These are phyloP conservation scores for Ceratoteleas bidentatus DNA, from an alignment of 1,140 invertebrate species.

Conservation along the genomic window DNA sequence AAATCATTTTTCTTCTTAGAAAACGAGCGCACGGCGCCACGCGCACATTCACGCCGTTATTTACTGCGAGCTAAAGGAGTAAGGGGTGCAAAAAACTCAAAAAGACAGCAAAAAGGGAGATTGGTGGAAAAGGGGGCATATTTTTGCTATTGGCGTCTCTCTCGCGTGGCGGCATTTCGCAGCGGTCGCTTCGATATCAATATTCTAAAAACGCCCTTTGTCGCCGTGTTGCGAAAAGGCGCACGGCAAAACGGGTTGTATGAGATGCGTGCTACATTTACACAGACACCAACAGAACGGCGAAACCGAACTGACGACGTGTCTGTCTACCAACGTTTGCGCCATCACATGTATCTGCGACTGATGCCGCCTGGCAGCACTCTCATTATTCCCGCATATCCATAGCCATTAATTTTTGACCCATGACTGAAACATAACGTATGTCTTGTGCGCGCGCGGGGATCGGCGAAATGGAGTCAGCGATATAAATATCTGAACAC, in stretches of 20 bases:
- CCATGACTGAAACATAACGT: conserved; percentile 69
- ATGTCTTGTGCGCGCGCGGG: conserved; percentile 62
- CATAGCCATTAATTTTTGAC: conserved; percentile 76
- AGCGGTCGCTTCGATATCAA: conserved; percentile 78
- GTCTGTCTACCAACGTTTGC: conserved; percentile 64
- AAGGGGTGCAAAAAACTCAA: conserved; percentile 19
- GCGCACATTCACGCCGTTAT: conserved; percentile 27
- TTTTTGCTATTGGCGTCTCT: conserved; percentile 54
- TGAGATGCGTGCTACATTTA: conserved; percentile 63
- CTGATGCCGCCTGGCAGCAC: conserved; percentile 69
- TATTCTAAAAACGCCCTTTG: conserved; percentile 81
- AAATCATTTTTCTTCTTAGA: conserved; percentile 27
- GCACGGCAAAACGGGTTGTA: conserved; percentile 60
- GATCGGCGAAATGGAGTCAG: conserved; percentile 68
- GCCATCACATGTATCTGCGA: conserved; percentile 63
- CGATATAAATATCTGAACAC: conserved; percentile 67
- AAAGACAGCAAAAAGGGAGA: conserved; percentile 54
- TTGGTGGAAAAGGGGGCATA: conserved; percentile 62
- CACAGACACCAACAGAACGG: conserved; percentile 62
- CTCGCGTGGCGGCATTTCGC: conserved; percentile 50
- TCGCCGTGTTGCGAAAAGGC: conserved; percentile 74
- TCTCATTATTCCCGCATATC: conserved; percentile 69
- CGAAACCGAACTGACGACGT: conserved; percentile 67
- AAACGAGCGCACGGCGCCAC: conserved; percentile 3
- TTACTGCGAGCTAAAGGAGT: conserved; percentile 36